These are phyloP conservation scores for Lithophane ornitopus DNA, from an alignment of 2,888 invertebrate species.

Conservation along the genomic window DNA sequence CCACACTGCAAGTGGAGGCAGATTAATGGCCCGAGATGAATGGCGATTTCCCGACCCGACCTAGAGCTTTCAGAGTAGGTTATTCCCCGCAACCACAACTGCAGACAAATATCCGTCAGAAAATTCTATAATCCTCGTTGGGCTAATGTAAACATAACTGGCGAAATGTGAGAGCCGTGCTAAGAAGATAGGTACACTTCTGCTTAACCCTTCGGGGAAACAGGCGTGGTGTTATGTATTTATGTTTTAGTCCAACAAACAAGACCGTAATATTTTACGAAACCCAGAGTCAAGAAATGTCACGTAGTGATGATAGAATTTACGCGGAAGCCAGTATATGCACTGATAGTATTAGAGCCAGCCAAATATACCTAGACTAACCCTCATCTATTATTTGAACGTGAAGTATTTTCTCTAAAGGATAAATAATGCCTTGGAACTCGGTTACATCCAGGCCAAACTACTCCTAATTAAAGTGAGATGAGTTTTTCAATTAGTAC, in stretches of 20 bases:
- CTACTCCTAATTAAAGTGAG: not conserved
- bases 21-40: no score
- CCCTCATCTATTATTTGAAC: not conserved
- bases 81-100: no score
- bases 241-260: not conserved
- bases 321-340: not conserved
- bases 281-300: not conserved
- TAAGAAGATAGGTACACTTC: no score
- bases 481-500: not conserved
- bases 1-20: no score
- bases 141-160: no score
- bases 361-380: not conserved
- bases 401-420: not conserved
- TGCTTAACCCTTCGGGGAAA: no score
- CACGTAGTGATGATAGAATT: no score
- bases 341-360: not conserved
- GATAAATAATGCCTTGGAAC: not conserved
- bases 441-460: not conserved
- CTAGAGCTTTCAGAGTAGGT: no score
- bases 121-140: no score
- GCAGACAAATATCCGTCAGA: no score
- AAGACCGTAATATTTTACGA: not conserved
- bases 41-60: no score
- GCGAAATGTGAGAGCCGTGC: no score
- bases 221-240: not conserved